Base-by-base conservation (phyloP, 1,140 invertebrate genomes). In the Drosophila sucinea region DNA sequence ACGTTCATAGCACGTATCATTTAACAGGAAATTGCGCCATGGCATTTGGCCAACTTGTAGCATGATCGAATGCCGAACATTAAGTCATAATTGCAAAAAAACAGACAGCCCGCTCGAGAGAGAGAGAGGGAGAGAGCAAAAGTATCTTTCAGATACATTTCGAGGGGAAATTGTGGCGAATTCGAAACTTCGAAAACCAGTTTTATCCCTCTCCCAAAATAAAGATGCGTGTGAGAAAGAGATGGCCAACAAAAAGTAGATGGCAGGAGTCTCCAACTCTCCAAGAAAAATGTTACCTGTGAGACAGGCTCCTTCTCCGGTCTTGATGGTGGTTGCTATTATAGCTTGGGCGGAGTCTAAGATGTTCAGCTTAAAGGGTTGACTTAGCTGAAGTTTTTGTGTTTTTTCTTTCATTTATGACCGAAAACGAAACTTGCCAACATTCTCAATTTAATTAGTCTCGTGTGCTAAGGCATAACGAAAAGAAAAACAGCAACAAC, bases 401-500 rank as follows among this genome's bases (percentile, higher is more conserved):
- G 10, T 47, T 47, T 25, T 51, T 51, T 51, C 23, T 51, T 38
- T 38, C 35, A 81, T 84, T 85, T 85, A 85, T 86, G 82, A 65
- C 61, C 70, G 51, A 62, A 70, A 67, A 58, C 6, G 33, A 58
- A 77, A 67, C 67, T 81, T 78, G 79, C 23, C 67, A 60, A 70
- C 67, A 78, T 81, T 81, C 69, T 68, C 84, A 87, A 87, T 87
- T 83, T 87, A 89, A 87, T 87, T 87, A 87, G 83, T 89, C 84
- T 89, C 84, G 78, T 87, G 77, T 76, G 71, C 79, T 65, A 32
- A 54, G 68, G 57, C 83, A 77, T 68, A 81, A 79, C 75, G 71
- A 56, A 71, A 72, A 64, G 17, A 17, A 17, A 17, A 17, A 17
- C 17, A 17, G 17, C 17, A 65, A 54, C 3, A 64, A 70, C 27